These are phyloP conservation scores for Drosophila malerkotliana DNA, from an alignment of 1,140 invertebrate species.

Conservation along the genomic window DNA sequence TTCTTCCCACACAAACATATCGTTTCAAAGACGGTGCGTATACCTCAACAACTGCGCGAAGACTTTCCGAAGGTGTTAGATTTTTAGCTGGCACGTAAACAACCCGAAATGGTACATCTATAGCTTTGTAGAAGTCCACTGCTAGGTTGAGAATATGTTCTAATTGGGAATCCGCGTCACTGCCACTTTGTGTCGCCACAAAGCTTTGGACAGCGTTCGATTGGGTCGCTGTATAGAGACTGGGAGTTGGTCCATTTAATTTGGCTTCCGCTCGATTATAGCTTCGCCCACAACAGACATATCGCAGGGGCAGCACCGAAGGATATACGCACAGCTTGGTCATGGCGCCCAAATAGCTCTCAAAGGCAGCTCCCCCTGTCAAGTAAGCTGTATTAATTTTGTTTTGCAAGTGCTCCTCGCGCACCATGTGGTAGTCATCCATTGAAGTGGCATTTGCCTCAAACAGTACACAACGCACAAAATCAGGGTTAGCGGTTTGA, in stretches of 20 bases:
- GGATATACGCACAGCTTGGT: slow-evolving; percentile 85
- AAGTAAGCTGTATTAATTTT: slow-evolving; percentile 85
- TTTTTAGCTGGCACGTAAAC: slow-evolving; percentile 84
- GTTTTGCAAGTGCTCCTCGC: slow-evolving; percentile 83
- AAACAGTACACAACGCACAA: slow-evolving; percentile 86
- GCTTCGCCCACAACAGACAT: slow-evolving; percentile 86
- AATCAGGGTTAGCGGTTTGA: slow-evolving; percentile 86
- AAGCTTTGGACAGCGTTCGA: slow-evolving; percentile 86
- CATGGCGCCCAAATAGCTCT: slow-evolving; percentile 86
- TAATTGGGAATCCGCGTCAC: slow-evolving; percentile 83
- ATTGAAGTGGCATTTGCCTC: slow-evolving; percentile 86
- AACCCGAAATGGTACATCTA: slow-evolving; percentile 86
- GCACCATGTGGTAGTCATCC: slow-evolving; percentile 84
- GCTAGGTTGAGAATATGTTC: slow-evolving; percentile 83
- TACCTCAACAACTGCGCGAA: slow-evolving; percentile 86
- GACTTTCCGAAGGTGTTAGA: slow-evolving; percentile 85
- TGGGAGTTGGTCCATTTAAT: slow-evolving; percentile 55
- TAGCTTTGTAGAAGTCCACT: slow-evolving; percentile 85
- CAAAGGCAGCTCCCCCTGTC: slow-evolving; percentile 86
- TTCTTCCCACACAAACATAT: slow-evolving; percentile 87
- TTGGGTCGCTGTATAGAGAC: slow-evolving; percentile 86
- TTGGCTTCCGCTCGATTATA: slow-evolving; percentile 84
- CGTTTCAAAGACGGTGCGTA: slow-evolving; percentile 85
- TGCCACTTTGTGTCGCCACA: slow-evolving; percentile 77
- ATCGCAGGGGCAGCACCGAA: slow-evolving; percentile 85